Base-by-base conservation (phyloP, 1,140 invertebrate species). In the Scaptomyza montana region DNA sequence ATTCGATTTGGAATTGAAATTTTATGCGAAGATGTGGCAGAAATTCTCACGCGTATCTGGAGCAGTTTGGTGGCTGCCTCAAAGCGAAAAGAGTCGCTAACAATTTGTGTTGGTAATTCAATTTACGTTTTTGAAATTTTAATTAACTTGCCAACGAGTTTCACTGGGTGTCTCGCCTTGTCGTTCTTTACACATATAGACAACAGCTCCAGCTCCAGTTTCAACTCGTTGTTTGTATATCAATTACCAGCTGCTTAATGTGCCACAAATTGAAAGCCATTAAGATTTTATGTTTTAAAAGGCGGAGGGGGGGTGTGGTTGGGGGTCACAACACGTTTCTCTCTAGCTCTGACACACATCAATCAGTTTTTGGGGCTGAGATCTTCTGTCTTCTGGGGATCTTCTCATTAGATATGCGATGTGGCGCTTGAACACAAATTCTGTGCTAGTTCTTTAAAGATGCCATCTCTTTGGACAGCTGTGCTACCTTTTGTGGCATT, bases 1-100 rank as follows among this genome's bases (percentile, higher is more conserved):
- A 62, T 72, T 75, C 53, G 77, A 67, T 85, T 71, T 57, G 39
- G 67, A 81, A 86, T 86, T 87, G 81, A 86, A 86, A 86, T 86
- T 87, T 87, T 87, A 86, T 86, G 82, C 82, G 69, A 43, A 66
- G 64, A 9, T 47, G 41, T 6, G 46, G n/a, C 50, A 28, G 65
- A 78, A 89, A 84, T 90, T 90, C 89, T 89, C 89, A 90, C 87
- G 89, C 89, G 89, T 90, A 90, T 84, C 64, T 90, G 80, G 87
- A 89, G 70, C 89, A 90, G 55, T 81, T 36, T 81, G 71, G 66
- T 69, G 75, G 62, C 64, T 53, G 55, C 53, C 36, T 12, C 36
- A 9, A 9, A 39, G n/a, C 55, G 66, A 28, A 61, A 21, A 45
- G 62, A 72, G 51, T 78, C 63, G 50, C 13, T 77, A 74, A 87